Evolutionary conservation across 2,888 invertebrate genomes (phyloP).

Genomic region (Leptinotarsa haldemani): DNA sequence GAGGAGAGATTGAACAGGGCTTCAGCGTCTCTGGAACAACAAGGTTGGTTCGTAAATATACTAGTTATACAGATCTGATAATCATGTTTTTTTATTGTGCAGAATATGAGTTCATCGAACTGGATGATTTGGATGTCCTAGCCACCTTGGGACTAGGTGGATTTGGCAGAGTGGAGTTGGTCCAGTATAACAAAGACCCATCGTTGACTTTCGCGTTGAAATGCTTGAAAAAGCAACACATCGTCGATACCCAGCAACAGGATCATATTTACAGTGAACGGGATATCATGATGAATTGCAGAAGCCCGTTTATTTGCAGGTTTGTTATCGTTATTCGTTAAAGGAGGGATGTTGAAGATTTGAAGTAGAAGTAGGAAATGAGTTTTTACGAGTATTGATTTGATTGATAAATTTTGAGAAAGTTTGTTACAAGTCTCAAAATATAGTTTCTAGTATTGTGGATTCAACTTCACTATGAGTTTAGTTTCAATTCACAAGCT

Average conservation of each 20-base stretch:
- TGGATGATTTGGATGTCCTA: constrained; percentile 73
- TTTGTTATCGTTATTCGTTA: constrained; percentile 53
- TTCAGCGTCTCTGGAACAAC: constrained; percentile 51
- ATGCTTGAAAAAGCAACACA: constrained; percentile 79
- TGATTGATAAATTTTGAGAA: no score
- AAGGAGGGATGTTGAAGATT: no score
- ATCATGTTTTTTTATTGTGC: constrained; percentile 21
- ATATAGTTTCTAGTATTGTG: no score
- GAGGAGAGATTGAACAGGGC: constrained; percentile 68
- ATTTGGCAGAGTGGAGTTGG: constrained; percentile 77
- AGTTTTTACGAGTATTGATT: no score
- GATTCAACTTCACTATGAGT: no score
- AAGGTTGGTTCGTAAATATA: constrained; percentile 40
- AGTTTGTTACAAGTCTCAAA: no score
- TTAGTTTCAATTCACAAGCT: no score
- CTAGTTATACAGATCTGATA: neutral
- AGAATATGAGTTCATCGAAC: constrained; percentile 65
- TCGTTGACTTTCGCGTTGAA: constrained; percentile 75
- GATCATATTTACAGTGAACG: constrained; percentile 79
- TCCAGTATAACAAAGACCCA: constrained; percentile 65
- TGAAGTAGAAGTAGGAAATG: no score
- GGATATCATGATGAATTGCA: constrained; percentile 76
- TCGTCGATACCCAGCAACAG: constrained; percentile 79
- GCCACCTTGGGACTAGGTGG: constrained; percentile 79
- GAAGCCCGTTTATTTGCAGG: constrained; percentile 81